These are phyloP conservation scores for Pseudorasbora parva DNA, from an alignment of 2,113 vertebrate species.

Conservation along the genomic window DNA sequence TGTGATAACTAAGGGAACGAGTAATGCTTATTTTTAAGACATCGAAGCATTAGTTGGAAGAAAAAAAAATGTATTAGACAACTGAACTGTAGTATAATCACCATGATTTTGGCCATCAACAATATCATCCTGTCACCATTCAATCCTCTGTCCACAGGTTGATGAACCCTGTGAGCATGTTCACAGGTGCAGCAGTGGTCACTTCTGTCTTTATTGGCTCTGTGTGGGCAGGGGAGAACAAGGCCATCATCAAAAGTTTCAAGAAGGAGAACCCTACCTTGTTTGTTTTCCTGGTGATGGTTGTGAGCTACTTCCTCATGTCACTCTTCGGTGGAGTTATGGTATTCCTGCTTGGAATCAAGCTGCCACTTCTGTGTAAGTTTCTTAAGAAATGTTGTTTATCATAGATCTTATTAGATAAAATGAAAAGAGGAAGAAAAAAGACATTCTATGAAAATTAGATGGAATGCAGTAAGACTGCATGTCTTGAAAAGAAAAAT, in stretches of 20 bases:
- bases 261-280: slow-evolving; percentile 87
- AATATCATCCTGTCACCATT: background rate
- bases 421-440: background rate
- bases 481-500: background rate
- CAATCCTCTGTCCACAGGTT: slow-evolving; percentile 75
- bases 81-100: background rate
- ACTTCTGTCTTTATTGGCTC: slow-evolving; percentile 84
- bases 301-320: slow-evolving; percentile 88
- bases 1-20: background rate
- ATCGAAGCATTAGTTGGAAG: too few species aligned
- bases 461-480: background rate
- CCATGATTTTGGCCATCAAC: background rate
- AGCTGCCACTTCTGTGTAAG: slow-evolving; percentile 89
- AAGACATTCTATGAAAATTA: background rate
- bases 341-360: slow-evolving; percentile 92
- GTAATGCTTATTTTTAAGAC: background rate
- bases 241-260: slow-evolving; percentile 81
- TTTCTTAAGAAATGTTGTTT: slow-evolving; percentile 53
- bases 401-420: background rate
- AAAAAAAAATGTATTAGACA: background rate
- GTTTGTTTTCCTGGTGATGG: slow-evolving; percentile 83
- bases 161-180: slow-evolving; percentile 88
- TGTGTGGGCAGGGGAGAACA: slow-evolving; percentile 88
- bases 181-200: slow-evolving; percentile 86
- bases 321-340: slow-evolving; percentile 91